Percentiles rank a stretch among this genome's conserved stretches.
Evolutionary conservation across 2,888 invertebrate genomes (phyloP).

Genomic region (Diachrysia chrysitis): DNA sequence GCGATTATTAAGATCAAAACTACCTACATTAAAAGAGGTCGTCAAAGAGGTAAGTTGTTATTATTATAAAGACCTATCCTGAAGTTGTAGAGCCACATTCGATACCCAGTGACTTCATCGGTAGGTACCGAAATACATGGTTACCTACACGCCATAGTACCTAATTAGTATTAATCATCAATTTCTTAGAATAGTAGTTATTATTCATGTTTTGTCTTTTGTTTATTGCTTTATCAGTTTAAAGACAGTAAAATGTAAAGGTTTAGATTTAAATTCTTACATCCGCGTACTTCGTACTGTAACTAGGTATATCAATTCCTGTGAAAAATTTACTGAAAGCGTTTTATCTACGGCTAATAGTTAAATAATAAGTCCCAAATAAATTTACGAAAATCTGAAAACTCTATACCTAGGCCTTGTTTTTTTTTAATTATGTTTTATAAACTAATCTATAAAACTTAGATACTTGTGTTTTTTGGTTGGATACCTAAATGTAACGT

Average conservation of each 20-base stretch:
- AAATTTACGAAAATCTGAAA: background rate
- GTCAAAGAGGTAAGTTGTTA: background rate
- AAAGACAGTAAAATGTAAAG: no score
- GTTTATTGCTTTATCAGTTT: background rate
- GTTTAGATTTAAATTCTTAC: no score
- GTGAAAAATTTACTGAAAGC: no score
- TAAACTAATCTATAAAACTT: no score
- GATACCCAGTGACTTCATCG: background rate
- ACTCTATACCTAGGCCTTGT: no score
- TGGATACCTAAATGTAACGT: constrained; percentile 36
- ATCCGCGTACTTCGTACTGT: no score
- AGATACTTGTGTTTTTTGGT: background rate
- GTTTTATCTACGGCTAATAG: no score
- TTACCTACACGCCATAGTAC: background rate
- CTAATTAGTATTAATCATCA: background rate
- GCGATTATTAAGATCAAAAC: no score
- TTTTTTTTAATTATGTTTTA: no score
- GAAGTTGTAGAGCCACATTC: no score
- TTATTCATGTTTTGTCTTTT: background rate
- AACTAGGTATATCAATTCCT: no score
- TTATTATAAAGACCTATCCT: background rate
- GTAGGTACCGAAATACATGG: background rate
- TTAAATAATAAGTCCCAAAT: no score
- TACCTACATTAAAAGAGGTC: constrained; percentile 45
- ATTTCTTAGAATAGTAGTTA: background rate